These are phyloP conservation scores for Eucriotettix oculatus DNA, from an alignment of 2,888 invertebrate species.

Conservation along the genomic window DNA sequence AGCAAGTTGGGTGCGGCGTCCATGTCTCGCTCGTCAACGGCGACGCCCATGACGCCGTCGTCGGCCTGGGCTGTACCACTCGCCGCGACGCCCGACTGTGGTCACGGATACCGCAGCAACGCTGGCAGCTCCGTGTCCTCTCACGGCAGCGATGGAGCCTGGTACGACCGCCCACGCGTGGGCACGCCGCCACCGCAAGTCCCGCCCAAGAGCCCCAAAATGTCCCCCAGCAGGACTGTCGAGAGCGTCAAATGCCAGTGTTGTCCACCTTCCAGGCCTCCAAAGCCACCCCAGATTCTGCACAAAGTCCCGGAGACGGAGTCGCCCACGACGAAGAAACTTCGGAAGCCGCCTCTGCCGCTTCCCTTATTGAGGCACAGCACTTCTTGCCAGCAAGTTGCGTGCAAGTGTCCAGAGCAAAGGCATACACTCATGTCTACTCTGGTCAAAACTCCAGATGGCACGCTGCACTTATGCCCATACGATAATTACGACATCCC, in stretches of 20 bases:
- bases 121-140: slow-evolving; percentile 44
- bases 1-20: slow-evolving; percentile 52
- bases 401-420: background rate
- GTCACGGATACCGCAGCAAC: slow-evolving; percentile 9
- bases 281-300: slow-evolving; percentile 32
- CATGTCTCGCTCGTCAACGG: slow-evolving; percentile 46
- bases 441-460: slow-evolving; percentile 2
- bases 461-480: slow-evolving; percentile 35
- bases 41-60: slow-evolving; percentile 19
- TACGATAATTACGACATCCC: slow-evolving; percentile 72
- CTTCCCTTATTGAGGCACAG: slow-evolving; percentile 26
- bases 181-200: slow-evolving; percentile 8
- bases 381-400: background rate
- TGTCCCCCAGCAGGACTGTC: background rate
- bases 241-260: slow-evolving; percentile 19
- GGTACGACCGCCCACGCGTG: slow-evolving; percentile 8
- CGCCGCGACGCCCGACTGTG: background rate
- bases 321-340: slow-evolving; percentile 26
- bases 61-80: background rate
- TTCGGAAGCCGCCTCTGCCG: slow-evolving; percentile 41
- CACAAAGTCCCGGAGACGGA: slow-evolving; percentile 2
- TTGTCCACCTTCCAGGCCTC: slow-evolving; percentile 44
- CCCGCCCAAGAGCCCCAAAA: slow-evolving; percentile 14
- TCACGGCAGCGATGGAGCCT: slow-evolving; percentile 28
- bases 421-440: background rate